phyloP scores from a whole-genome alignment of 2,113 vertebrate species.

The Gymnobelideus leadbeateri region DNA sequence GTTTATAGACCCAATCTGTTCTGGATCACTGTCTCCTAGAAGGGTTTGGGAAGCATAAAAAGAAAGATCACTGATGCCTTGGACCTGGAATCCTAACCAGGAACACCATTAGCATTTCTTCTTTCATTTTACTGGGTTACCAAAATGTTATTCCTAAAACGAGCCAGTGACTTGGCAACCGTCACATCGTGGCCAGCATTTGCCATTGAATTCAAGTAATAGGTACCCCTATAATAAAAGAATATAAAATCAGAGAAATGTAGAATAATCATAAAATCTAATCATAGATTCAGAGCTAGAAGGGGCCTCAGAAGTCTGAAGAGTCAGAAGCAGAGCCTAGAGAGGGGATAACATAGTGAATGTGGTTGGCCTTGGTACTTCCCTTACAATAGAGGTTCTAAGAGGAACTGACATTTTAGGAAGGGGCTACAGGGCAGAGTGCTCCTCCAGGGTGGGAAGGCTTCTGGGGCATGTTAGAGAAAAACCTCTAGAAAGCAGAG shows the following conservation, averaged over 20 bases:
- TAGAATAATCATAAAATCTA: not conserved
- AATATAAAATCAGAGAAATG: not conserved
- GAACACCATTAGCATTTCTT: not conserved
- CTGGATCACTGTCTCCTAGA: not conserved
- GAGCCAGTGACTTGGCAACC: not conserved
- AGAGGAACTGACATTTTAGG: not conserved
- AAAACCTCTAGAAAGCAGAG: not conserved
- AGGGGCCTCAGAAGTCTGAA: not conserved
- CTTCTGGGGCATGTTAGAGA: not conserved
- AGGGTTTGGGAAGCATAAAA: slow-evolving; percentile 61
- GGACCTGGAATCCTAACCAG: not conserved
- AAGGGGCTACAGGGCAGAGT: not conserved
- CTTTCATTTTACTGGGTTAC: not conserved
- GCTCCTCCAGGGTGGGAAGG: not conserved
- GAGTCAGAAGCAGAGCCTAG: not conserved
- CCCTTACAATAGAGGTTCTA: not conserved
- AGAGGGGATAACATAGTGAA: not conserved
- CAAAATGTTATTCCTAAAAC: not conserved
- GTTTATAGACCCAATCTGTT: not conserved
- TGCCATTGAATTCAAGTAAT: not conserved
- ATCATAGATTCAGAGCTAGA: not conserved
- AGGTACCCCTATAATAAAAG: not conserved
- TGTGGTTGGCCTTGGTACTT: not conserved
- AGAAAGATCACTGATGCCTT: not conserved
- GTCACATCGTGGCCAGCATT: not conserved